Evolutionary conservation across 2,888 invertebrate genomes (phyloP).

Genomic region (Spisula subtruncata): DNA sequence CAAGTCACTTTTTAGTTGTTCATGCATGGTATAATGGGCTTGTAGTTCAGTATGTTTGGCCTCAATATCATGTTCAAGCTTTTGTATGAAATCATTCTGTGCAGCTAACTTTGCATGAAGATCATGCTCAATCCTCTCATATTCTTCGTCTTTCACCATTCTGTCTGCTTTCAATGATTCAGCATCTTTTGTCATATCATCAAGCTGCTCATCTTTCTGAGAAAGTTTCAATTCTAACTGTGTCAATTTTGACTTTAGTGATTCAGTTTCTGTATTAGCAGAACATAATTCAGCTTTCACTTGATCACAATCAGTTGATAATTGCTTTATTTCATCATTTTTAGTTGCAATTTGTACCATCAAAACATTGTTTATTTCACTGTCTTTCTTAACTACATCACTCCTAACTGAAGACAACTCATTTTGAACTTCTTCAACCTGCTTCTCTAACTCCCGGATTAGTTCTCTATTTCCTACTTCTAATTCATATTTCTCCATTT

Average conservation of each 20-base stretch:
- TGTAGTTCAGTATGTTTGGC: conserved; percentile 21
- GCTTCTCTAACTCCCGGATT: background rate
- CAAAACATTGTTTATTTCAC: conserved; percentile 24
- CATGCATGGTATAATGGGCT: background rate
- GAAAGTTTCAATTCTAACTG: background rate
- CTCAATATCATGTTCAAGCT: conserved; percentile 17
- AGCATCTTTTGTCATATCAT: background rate
- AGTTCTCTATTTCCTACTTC: background rate
- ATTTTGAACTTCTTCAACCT: background rate
- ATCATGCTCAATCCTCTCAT: background rate
- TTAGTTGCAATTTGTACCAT: background rate
- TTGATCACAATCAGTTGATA: background rate
- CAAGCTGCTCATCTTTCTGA: background rate
- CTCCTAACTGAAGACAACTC: background rate
- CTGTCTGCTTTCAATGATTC: background rate
- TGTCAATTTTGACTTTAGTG: background rate
- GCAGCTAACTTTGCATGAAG: conserved; percentile 29
- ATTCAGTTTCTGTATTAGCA: background rate
- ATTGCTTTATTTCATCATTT: background rate
- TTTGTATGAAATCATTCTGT: conserved; percentile 4
- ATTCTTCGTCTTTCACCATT: background rate
- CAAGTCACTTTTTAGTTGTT: conserved; percentile 12
- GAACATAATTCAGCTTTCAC: background rate
- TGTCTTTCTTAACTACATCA: conserved; percentile 5
- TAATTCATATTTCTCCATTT: background rate